Base-by-base conservation (phyloP, 2,113 vertebrate species). In the Cnemophilus loriae region DNA sequence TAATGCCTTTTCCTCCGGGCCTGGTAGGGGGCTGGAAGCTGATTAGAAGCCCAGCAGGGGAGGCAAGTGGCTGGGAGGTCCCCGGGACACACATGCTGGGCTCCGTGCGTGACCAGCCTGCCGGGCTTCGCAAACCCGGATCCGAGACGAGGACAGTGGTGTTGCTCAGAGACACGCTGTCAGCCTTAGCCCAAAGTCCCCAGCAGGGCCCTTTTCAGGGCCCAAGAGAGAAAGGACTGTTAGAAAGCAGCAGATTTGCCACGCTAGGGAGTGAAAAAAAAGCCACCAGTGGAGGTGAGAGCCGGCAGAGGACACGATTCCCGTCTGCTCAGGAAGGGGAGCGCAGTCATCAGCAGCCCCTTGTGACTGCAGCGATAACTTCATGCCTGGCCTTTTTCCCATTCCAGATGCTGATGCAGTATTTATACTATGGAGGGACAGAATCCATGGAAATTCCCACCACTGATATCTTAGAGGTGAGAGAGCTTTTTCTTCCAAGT, bases 381-480 rank as follows among this genome's bases (percentile, higher is more conserved):
- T 56, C 85, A 39, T 53, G 63, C 61, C 65, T 87, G 89, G 52
- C 39, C 81, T 56, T 67, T 86, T 93, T 85, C 92, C 85, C 67
- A 0, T 91, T 95, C 8, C 97, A 99, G 99, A 98, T 99, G 98
- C 98, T 99, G 98, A 99, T 99, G 99, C 99, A 99, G 92, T 99
- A 99, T 84, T 98, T 99, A 67, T 99, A 99, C 97, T 99, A 99
- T 4, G 99, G 99, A 82, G 99, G 99, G 50, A 98, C 98, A 1
- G 99, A 99, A 87, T 98, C 99, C 20, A 98, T 99, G 97, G 98
- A 98, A 93, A 99, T 98, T 50, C 98, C 98, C n/a, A 98, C 99
- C 3, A 14, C 98, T 4, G 98, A 99, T 90, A 94, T 99, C 95
- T 93, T 99, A 90, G 99, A 99, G 99, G 99, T 99, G 95, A 99